Percentiles rank a stretch among this genome's conserved stretches.
Conservation (phyloP, 2,888 invertebrate genomes). For the Melanargia galathea region DNA sequence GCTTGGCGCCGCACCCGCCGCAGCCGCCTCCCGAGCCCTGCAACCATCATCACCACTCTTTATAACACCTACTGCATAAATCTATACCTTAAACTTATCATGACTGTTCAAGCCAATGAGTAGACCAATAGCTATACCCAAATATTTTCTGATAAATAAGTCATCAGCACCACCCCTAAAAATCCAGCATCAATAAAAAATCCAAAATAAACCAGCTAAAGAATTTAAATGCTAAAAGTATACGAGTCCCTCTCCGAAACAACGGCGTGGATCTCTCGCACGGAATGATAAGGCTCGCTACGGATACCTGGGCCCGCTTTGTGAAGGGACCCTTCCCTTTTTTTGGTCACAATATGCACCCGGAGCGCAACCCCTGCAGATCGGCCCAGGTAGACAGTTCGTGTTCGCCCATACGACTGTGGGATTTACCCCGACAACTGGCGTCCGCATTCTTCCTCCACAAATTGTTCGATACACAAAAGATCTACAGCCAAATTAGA, state of each 20-base stretch:
- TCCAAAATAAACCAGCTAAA: background rate
- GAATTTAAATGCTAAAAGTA: conserved; percentile 1
- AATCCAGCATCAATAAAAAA: background rate
- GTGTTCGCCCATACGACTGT: conserved; percentile 57
- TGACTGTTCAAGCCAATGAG: too few species aligned
- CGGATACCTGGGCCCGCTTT: conserved; percentile 54
- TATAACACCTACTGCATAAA: background rate
- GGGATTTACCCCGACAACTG: conserved; percentile 59
- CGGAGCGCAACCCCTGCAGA: conserved; percentile 65
- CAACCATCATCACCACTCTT: conserved; percentile 14
- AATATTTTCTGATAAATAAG: too few species aligned
- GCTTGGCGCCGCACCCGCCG: conserved; percentile 80
- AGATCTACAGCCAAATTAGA: conserved; percentile 36
- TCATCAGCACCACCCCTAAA: too few species aligned
- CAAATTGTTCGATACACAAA: conserved; percentile 47
- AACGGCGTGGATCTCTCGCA: conserved; percentile 19
- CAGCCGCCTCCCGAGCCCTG: conserved; percentile 70
- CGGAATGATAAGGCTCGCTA: conserved; percentile 31
- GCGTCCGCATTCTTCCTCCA: conserved; percentile 55
- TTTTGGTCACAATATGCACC: conserved; percentile 71
- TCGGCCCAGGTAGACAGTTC: conserved; percentile 67
- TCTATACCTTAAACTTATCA: too few species aligned
- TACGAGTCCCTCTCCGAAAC: conserved; percentile 18
- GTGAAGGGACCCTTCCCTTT: conserved; percentile 71
- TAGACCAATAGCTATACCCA: too few species aligned